Evolutionary conservation across 2,113 vertebrate genomes (phyloP).

Genomic region (Lycocorax pyrrhopterus): DNA sequence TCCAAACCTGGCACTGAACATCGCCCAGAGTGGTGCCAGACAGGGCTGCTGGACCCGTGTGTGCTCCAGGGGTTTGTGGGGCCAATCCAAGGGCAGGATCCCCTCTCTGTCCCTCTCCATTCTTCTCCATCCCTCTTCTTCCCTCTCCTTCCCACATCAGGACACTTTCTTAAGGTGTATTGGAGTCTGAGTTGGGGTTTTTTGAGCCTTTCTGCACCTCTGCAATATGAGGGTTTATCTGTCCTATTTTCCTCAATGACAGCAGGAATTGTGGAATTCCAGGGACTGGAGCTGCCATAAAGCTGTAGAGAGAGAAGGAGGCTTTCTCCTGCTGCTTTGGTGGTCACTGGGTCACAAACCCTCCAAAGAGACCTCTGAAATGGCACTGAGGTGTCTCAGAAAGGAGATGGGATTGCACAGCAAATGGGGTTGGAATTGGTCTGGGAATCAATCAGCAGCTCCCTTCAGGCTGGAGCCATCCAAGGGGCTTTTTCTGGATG

Average conservation of each 20-base stretch:
- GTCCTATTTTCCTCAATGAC: neutral
- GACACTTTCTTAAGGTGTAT: neutral
- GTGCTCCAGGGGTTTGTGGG: neutral
- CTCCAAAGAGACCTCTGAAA: neutral
- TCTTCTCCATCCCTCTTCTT: neutral
- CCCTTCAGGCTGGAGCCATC: neutral
- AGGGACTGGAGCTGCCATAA: neutral
- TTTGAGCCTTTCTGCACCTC: neutral
- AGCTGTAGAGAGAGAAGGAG: neutral
- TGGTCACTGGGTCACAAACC: neutral
- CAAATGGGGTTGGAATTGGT: accelerated
- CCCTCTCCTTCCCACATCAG: neutral
- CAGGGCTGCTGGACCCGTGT: neutral
- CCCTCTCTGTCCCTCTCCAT: neutral
- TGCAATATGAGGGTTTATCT: neutral
- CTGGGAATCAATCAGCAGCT: neutral
- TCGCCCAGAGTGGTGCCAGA: accelerated
- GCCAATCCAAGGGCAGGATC: neutral
- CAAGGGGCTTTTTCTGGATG: neutral
- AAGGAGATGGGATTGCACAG: neutral
- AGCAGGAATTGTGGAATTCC: neutral
- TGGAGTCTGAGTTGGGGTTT: neutral
- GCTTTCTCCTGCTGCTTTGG: neutral
- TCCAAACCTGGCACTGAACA: neutral
- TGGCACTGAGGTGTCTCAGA: neutral